phyloP scores from a whole-genome alignment of 1,140 invertebrate species.

The Neotoxoptera formosana region DNA sequence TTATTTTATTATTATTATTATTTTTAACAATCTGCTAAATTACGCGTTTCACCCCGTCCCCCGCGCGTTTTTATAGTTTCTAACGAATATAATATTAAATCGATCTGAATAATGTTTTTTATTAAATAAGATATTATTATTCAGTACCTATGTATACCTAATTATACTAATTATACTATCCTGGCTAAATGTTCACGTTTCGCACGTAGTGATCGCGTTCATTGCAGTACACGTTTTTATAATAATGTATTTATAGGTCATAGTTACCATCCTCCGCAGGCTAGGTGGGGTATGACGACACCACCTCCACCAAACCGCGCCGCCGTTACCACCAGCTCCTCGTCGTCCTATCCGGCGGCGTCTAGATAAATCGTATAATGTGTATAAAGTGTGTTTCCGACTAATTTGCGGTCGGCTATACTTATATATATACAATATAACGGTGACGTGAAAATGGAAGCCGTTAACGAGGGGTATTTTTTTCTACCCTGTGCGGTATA shows the following conservation, averaged over 20 bases:
- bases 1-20: background rate
- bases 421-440: background rate
- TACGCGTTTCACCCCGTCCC: background rate
- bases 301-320: background rate
- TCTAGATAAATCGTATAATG: background rate
- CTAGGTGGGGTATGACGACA: background rate
- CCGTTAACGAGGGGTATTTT: background rate
- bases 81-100: background rate
- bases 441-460: background rate
- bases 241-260: background rate
- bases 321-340: background rate
- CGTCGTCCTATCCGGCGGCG: background rate
- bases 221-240: background rate
- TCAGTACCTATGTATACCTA: too few relatives aligned
- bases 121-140: too few relatives aligned
- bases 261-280: background rate
- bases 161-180: background rate
- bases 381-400: constrained; percentile 7
- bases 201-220: background rate
- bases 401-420: constrained; percentile 33
- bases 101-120: background rate
- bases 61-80: background rate
- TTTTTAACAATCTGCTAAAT: background rate
- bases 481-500: background rate
- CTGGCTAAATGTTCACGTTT: background rate